These are phyloP conservation scores for Bambusicola thoracicus DNA, from an alignment of 2,113 vertebrate genomes.

Conservation along the genomic window DNA sequence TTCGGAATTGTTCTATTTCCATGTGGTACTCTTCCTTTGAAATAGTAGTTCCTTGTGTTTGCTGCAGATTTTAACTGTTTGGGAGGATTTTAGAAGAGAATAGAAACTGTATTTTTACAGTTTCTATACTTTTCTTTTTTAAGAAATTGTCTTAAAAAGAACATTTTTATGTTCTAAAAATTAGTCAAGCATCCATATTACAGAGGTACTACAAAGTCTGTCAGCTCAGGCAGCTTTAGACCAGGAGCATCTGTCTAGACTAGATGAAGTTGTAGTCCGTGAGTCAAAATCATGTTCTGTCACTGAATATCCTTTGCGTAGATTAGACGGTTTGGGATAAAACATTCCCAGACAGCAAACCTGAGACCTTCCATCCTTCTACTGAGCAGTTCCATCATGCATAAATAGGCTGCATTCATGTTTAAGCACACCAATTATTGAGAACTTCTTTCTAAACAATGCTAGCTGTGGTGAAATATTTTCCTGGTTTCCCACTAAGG, in stretches of 20 bases:
- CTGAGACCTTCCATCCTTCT: neutral
- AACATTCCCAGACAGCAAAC: neutral
- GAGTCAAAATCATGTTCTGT: neutral
- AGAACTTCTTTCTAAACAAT: neutral
- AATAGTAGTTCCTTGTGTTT: neutral
- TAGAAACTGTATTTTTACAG: neutral
- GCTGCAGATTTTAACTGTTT: neutral
- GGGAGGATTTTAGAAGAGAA: neutral
- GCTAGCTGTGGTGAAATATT: neutral
- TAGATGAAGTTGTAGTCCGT: neutral
- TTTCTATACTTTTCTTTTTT: neutral
- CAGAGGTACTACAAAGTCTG: neutral
- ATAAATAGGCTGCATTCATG: neutral
- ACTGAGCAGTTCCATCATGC: neutral
- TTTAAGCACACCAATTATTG: neutral
- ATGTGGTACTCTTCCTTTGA: neutral
- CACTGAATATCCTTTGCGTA: neutral
- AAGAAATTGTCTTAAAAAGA: neutral
- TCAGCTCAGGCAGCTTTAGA: neutral
- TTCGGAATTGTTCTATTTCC: constrained; percentile 3
- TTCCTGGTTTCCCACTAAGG: neutral
- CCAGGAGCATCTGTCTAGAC: neutral
- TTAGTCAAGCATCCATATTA: neutral
- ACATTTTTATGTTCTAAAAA: neutral
- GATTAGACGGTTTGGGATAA: neutral